These are phyloP conservation scores for Criorhina ranunculi DNA, from an alignment of 2,888 invertebrate species.

Conservation along the genomic window DNA sequence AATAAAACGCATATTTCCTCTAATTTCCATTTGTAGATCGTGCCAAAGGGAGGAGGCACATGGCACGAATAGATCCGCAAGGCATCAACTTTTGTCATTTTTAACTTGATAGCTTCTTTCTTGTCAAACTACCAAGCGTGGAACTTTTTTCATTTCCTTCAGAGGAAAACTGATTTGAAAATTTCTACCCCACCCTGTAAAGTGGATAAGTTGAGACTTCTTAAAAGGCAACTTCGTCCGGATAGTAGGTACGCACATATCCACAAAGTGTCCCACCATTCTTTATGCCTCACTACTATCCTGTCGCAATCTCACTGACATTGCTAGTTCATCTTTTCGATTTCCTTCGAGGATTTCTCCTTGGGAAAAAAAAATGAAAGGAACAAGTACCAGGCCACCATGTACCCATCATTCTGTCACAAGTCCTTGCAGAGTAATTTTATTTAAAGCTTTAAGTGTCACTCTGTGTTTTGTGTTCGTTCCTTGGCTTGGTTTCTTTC, in stretches of 20 bases:
- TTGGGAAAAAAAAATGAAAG: slow-evolving; percentile 22
- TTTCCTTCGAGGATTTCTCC: slow-evolving; percentile 29
- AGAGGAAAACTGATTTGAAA: no score
- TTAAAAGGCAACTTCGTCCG: not conserved
- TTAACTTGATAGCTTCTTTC: no score
- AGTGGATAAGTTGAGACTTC: not conserved
- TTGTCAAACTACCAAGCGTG: no score
- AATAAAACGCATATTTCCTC: no score
- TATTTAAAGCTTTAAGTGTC: slow-evolving; percentile 61
- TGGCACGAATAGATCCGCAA: no score
- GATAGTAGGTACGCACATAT: not conserved
- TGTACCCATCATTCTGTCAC: slow-evolving; percentile 4
- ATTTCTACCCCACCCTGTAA: not conserved
- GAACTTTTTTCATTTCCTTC: no score
- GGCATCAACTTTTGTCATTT: no score
- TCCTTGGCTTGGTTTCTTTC: slow-evolving; percentile 1
- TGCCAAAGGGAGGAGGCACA: no score
- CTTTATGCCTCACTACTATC: slow-evolving; percentile 12
- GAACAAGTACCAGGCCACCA: not conserved
- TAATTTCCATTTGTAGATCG: no score
- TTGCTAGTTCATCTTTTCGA: slow-evolving; percentile 47
- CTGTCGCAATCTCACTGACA: not conserved
- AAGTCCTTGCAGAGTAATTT: slow-evolving; percentile 54
- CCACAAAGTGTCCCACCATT: not conserved
- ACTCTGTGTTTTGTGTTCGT: slow-evolving; percentile 39